Conservation (phyloP, 1,140 invertebrate species). For the Zaprionus africanus region DNA sequence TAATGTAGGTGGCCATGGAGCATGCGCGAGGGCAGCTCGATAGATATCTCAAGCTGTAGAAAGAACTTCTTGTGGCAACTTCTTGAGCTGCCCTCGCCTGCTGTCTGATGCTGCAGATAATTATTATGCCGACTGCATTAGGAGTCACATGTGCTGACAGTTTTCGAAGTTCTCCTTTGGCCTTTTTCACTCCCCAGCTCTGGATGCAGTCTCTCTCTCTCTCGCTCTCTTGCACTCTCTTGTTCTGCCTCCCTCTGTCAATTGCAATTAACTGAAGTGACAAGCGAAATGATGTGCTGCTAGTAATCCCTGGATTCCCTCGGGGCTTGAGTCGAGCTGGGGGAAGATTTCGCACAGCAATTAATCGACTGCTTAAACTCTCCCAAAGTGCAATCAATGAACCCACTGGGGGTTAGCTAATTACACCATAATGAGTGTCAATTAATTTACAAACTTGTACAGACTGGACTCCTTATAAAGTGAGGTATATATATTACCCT, state of each 20-base stretch:
- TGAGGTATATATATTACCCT: neutral
- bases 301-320: slow-evolving; percentile 43
- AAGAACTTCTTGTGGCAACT: neutral
- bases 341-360: slow-evolving; percentile 17
- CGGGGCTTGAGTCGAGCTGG: slow-evolving; percentile 14
- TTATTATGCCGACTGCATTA: slow-evolving; percentile 74
- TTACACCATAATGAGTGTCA: neutral
- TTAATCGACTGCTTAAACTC: slow-evolving; percentile 8
- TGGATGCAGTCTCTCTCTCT: neutral
- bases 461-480: neutral
- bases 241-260: slow-evolving; percentile 22
- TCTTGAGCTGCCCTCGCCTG: slow-evolving; percentile 4
- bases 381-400: neutral
- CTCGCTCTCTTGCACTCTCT: neutral
- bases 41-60: neutral
- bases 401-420: neutral
- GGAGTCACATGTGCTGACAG: slow-evolving; percentile 40
- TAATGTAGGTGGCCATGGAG: slow-evolving; percentile 21
- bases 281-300: slow-evolving; percentile 56
- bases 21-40: neutral
- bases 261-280: slow-evolving; percentile 78
- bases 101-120: slow-evolving; percentile 67
- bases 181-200: neutral
- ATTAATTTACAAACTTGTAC: neutral
- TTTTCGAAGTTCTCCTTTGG: slow-evolving; percentile 13